Percentiles rank a stretch among this genome's conserved stretches.
Conservation (phyloP, 2,888 invertebrate species). For the Creontiades dilutus region DNA sequence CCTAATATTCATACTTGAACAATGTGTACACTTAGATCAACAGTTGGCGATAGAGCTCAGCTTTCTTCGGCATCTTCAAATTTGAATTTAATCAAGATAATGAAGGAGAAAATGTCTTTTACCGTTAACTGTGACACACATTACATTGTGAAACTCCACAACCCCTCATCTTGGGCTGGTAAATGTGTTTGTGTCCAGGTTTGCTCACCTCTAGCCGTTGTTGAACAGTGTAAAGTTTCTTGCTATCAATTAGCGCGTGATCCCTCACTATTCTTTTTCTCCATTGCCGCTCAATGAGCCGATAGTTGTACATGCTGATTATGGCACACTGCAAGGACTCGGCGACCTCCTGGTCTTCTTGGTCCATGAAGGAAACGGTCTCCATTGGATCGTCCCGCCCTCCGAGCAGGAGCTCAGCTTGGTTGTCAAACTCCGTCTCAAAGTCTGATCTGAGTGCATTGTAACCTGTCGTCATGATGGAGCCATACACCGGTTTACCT, state of each 20-base stretch:
- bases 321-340: conserved; percentile 85
- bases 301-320: conserved; percentile 86
- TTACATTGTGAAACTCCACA: no score
- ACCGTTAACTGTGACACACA: no score
- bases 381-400: conserved; percentile 69
- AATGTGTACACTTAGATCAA: no score
- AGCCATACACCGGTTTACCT: conserved; percentile 49
- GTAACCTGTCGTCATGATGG: conserved; percentile 72
- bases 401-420: conserved; percentile 74
- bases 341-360: conserved; percentile 79
- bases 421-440: conserved; percentile 74
- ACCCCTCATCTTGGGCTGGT: no score
- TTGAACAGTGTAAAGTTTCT: conserved; percentile 81
- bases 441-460: conserved; percentile 75
- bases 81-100: no score
- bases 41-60: no score
- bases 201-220: conserved; percentile 72
- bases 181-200: no score
- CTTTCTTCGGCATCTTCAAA: no score
- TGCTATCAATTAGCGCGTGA: conserved; percentile 89
- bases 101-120: no score
- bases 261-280: conserved; percentile 86
- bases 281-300: conserved; percentile 86
- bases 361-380: background rate
- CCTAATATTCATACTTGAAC: no score